Conservation (phyloP, 2,888 invertebrate genomes). For the Desoria tigrina region DNA sequence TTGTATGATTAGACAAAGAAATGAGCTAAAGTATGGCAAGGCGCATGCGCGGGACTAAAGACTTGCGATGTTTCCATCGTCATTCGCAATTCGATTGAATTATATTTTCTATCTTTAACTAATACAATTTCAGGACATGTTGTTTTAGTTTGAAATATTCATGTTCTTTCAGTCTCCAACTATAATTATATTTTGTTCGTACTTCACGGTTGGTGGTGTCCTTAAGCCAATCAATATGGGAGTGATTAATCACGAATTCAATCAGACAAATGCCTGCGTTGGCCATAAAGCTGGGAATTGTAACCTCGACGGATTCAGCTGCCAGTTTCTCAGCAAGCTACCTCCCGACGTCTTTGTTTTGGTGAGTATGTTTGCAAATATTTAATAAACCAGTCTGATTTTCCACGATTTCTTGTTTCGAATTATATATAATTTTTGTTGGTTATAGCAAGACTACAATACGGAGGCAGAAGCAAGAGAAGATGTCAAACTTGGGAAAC, state of each 20-base stretch:
- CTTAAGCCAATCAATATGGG: not conserved
- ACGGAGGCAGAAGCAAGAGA: constrained; percentile 32
- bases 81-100: no score
- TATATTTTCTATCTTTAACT: no score
- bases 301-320: constrained; percentile 26
- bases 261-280: not conserved
- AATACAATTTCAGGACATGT: no score
- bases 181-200: not conserved
- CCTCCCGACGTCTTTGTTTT: constrained; percentile 26
- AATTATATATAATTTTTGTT: not conserved
- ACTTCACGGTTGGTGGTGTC: not conserved
- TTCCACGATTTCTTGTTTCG: no score
- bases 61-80: not conserved
- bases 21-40: no score
- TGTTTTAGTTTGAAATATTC: no score
- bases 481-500: constrained; percentile 29
- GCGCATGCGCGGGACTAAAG: not conserved
- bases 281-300: constrained; percentile 9
- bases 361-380: not conserved
- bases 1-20: no score
- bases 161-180: not conserved
- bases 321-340: constrained; percentile 31
- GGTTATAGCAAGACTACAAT: constrained; percentile 11
- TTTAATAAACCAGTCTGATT: no score
- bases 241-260: not conserved